Base-by-base conservation (phyloP, 2,113 vertebrate species). In the Pelusios castaneus region DNA sequence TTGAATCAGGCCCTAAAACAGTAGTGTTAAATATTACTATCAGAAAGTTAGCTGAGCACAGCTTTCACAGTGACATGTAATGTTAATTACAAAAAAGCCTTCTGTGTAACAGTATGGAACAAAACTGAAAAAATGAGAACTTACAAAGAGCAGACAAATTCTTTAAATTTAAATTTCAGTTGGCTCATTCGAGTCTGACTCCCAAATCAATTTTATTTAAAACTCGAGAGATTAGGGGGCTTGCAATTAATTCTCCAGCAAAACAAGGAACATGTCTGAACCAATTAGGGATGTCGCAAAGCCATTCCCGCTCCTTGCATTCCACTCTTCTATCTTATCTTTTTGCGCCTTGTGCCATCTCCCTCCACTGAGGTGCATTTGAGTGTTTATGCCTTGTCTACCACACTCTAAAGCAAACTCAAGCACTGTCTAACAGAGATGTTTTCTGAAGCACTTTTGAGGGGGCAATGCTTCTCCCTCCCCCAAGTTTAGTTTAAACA, bases 1-100 rank as follows among this genome's bases (percentile, higher is more conserved):
- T 88, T 73, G 52, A n/a, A 75, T 51, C 67, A 25, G 45, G 1
- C 0, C 0, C 31, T 12, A 27, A 56, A 88, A 41, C 31, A 93
- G 27, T 27, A 10, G 12, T 0, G 80, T 47, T 43, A 58, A 77
- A 34, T 0, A 0, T 3, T 7, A 63, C 11, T 88, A 2, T 34
- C 82, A 81, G 54, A 79, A 43, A 83, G 6, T 6, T 55, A 70
- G 43, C 21, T 5, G 56, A 43, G 73, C 47, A 86, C 45, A 6
- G 29, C 90, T 83, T 91, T 70, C 45, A 19, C 13, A 8, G 80
- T n/a, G 76, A 75, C 6, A 43, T 90, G 8, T 10, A 87, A 56
- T 24, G 22, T 47, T 55, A 92, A 91, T 43, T 83, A 77, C 13
- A 75, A 52, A 34, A 29, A 88, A 82, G 56, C 8, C 56, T 3